Percentiles rank a stretch among this genome's conserved stretches.
phyloP scores from a whole-genome alignment of 2,797 vertebrate species.

The Psittacula derbiana region DNA sequence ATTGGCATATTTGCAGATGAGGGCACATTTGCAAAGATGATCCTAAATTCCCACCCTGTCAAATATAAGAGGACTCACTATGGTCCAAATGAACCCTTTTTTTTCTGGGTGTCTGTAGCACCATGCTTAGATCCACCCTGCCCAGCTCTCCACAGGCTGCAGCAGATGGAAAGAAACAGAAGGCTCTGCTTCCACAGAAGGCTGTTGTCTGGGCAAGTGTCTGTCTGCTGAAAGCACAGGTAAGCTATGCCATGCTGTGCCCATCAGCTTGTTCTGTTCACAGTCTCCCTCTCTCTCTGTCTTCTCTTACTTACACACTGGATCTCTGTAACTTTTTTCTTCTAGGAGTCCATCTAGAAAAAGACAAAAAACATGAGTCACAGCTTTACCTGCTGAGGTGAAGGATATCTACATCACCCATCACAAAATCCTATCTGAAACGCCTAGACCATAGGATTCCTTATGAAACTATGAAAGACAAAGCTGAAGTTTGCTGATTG shows the following conservation, averaged over 20 bases:
- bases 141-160: slow-evolving; percentile 47
- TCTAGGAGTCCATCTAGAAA: slow-evolving; percentile 72
- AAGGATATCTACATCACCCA: background rate
- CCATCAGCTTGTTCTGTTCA: background rate
- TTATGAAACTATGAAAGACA: background rate
- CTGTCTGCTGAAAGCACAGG: slow-evolving; percentile 46
- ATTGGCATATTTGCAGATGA: slow-evolving; percentile 32
- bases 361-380: slow-evolving; percentile 30
- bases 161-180: slow-evolving; percentile 61
- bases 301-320: slow-evolving; percentile 77
- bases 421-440: background rate
- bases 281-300: background rate
- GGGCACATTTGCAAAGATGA: slow-evolving; percentile 8
- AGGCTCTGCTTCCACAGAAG: slow-evolving; percentile 50
- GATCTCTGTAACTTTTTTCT: slow-evolving; percentile 80
- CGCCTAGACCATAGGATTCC: background rate
- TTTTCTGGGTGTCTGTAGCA: slow-evolving; percentile 28
- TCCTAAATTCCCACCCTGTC: slow-evolving; percentile 47
- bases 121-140: background rate
- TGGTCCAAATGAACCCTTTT: slow-evolving; percentile 16
- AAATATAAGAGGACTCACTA: slow-evolving; percentile 27
- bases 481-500: background rate
- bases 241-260: slow-evolving; percentile 24
- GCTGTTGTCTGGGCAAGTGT: slow-evolving; percentile 42
- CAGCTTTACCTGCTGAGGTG: background rate